phyloP scores from a whole-genome alignment of 2,113 vertebrate genomes.

The Tupaia tana region DNA sequence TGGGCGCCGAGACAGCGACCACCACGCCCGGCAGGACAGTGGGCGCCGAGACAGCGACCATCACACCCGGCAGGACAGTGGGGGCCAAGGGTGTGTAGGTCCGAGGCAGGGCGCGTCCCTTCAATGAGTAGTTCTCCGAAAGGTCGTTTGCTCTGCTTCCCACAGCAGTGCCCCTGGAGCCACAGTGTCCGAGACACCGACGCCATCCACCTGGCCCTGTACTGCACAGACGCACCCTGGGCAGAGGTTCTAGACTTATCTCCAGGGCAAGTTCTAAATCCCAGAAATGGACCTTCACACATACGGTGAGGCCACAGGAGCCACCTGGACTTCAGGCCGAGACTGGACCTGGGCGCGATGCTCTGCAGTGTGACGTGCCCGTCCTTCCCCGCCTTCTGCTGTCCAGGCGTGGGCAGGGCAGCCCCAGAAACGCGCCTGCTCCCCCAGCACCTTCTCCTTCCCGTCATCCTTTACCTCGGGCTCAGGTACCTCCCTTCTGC shows the following conservation, averaged over 20 bases:
- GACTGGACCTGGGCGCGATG: fast-evolving
- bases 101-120: fast-evolving
- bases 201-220: fast-evolving
- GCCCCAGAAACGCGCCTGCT: neutral
- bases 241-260: neutral
- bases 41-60: neutral
- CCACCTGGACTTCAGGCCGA: fast-evolving
- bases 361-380: neutral
- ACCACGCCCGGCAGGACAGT: too few relatives aligned
- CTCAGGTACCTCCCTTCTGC: neutral
- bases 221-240: neutral
- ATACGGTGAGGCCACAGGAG: fast-evolving
- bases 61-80: neutral
- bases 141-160: neutral
- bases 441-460: neutral
- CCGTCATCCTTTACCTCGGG: fast-evolving
- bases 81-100: fast-evolving
- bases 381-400: too few relatives aligned
- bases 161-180: fast-evolving
- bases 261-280: neutral
- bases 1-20: neutral
- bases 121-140: fast-evolving
- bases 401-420: neutral
- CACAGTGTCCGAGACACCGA: fast-evolving
- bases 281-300: neutral